Base-by-base conservation (phyloP, 2,113 vertebrate species). In the Pelusios castaneus region DNA sequence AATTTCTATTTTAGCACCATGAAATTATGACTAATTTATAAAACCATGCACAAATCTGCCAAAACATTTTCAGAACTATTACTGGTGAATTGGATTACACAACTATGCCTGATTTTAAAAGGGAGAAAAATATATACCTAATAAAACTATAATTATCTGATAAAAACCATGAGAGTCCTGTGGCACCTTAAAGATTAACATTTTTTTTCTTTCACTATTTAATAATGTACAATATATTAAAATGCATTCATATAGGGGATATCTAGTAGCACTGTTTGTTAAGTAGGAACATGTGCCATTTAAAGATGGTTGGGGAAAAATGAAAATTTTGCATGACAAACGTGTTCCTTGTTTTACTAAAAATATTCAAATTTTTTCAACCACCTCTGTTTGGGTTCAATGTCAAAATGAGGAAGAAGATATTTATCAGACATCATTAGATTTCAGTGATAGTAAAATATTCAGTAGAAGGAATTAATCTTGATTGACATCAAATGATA, bases 1-100 rank as follows among this genome's bases (percentile, higher is more conserved):
- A 38, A 34, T 70, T 70, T 58, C 54, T 3, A 86, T 56, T 89
- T 82, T 75, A 79, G 24, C 70, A 45, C 0, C 2, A 27, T 52
- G 31, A 86, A 5, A 80, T 91, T 84, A 73, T 38, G 22, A 77
- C 49, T 67, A 21, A 11, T 47, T 11, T 55, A 14, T n/a, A 3
- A 49, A 25, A 27, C 25, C 5, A 56, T 73, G 38, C 8, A 0
- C 1, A 84, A 34, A n/a, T 8, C 45, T 81, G 67, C 75, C 34
- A 73, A 0, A 0, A 4, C 27, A 22, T 52, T 86, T 88, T 56
- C 63, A 70, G 63, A 70, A 38, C 1, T 5, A 70, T 22, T 22
- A 70, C 63, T 82, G 29, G 52, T 78, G 8, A 89, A 34, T 54
- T 45, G 77, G 21, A 77, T 5, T 27, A 84, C 41, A 25, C 8